Evolutionary conservation across 2,113 vertebrate genomes (phyloP).

Genomic region (Balaeniceps rex): DNA sequence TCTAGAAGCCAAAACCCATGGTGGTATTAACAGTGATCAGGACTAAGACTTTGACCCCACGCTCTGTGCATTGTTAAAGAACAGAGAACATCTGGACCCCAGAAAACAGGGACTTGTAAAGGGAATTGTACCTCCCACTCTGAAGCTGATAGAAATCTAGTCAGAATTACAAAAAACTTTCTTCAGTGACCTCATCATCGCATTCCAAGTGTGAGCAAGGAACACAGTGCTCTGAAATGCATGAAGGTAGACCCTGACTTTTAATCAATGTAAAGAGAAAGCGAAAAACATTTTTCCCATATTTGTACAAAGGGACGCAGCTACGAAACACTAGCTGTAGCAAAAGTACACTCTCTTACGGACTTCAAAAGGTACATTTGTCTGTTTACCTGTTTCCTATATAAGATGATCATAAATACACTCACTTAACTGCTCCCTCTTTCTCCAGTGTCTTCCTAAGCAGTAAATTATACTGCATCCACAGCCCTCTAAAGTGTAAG

Average conservation of each 20-base stretch:
- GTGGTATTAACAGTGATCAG: not conserved
- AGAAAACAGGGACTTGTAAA: not conserved
- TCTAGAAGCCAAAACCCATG: not conserved
- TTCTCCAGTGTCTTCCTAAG: not conserved
- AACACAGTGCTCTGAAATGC: not conserved
- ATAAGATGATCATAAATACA: not conserved
- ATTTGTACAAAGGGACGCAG: not conserved
- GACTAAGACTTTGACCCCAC: not conserved
- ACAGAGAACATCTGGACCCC: not conserved
- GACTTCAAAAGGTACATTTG: not conserved
- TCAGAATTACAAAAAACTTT: not conserved
- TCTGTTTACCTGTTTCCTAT: not conserved
- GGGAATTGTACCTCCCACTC: not conserved
- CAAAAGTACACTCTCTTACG: not conserved
- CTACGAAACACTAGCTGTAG: not conserved
- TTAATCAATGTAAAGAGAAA: not conserved
- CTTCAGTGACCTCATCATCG: not conserved
- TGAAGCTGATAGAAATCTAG: not conserved
- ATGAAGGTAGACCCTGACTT: not conserved
- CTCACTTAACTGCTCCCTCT: not conserved
- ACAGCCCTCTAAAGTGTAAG: not conserved
- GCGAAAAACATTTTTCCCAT: accelerated
- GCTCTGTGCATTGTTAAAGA: not conserved
- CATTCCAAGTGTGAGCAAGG: not conserved
- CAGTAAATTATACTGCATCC: not conserved